phyloP scores from a whole-genome alignment of 2,888 invertebrate species.

The Nysson spinosus region DNA sequence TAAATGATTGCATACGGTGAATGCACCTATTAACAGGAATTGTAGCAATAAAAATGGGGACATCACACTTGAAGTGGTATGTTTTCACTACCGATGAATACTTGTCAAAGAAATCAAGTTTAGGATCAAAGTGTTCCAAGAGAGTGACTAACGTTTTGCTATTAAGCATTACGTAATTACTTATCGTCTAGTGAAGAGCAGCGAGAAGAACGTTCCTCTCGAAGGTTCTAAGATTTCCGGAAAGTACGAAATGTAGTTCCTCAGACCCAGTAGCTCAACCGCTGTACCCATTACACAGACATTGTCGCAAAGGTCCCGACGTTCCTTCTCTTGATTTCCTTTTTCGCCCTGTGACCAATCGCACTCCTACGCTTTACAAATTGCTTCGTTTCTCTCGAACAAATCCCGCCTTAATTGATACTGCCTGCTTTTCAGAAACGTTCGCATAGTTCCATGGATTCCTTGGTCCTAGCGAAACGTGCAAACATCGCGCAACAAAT shows the following conservation, averaged over 20 bases:
- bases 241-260: conserved; percentile 50
- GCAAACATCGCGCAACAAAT: conserved; percentile 18
- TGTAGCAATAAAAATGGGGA: too few species aligned
- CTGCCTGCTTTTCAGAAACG: conserved; percentile 20
- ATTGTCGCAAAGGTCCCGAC: conserved; percentile 39
- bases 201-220: conserved; percentile 36
- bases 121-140: conserved; percentile 17
- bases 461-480: conserved; percentile 11
- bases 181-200: conserved; percentile 43
- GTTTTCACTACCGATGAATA: too few species aligned
- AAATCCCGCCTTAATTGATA: conserved; percentile 60
- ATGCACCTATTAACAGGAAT: too few species aligned
- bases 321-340: conserved; percentile 29
- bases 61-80: too few species aligned
- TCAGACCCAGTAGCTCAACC: conserved; percentile 14
- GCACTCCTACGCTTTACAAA: conserved; percentile 49
- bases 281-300: conserved; percentile 4
- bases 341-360: conserved; percentile 33
- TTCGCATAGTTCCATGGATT: conserved; percentile 1
- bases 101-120: conserved; percentile 5
- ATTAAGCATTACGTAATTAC: conserved; percentile 49
- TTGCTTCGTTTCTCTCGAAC: conserved; percentile 57
- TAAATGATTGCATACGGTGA: too few species aligned
- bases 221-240: conserved; percentile 54
- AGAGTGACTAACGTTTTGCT: conserved; percentile 38